Evolutionary conservation across 2,888 invertebrate genomes (phyloP), one percentile per base, ranked within the genome.

Genomic region (Microplitis deprimator): DNA sequence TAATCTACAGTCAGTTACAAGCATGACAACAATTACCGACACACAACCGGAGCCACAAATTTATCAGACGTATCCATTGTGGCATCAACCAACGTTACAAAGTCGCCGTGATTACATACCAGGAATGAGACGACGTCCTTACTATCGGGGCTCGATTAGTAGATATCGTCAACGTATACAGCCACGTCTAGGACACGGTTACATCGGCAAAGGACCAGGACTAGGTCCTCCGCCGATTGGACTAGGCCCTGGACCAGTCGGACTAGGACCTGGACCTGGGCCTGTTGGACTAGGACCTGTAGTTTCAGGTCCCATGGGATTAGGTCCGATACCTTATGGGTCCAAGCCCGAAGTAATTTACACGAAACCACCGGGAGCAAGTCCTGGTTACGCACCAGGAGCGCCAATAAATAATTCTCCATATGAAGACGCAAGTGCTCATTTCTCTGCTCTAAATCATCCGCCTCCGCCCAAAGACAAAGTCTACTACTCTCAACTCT

Each of bases 401-500:
- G 29, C 29, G 29, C 65, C 50, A 1, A 62, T 83, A 17, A 77
- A 71, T 73, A 83, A 82, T 67, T 79, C 82, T 7, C 82, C 85
- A 0, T 50, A 50, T 50, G 50, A 50, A 50, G 77, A 85, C 16
- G 83, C 86, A 0, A 79, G 82, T 29, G 77, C 84, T 4, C 86
- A 85, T 85, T 86, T 85, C 68, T 85, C 87, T 0, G 86, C 86
- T 16, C 75, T 80, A 4, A 65, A 78, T 71, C 74, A 77, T 68
- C 81, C 76, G 5, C 81, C 82, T 10, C 73, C 84, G 0, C 38
- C 81, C 3, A 86, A 86, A 41, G 86, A 86, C 71, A 29, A 77
- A 41, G 68, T 89, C 39, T 86, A 84, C 39, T 88, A 86, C 60
- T 89, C 88, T 0, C 89, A 88, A 68, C 75, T 89, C 1, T 89